Evolutionary conservation across 2,113 vertebrate genomes (phyloP).

Genomic region (Mionectes macconnelli): DNA sequence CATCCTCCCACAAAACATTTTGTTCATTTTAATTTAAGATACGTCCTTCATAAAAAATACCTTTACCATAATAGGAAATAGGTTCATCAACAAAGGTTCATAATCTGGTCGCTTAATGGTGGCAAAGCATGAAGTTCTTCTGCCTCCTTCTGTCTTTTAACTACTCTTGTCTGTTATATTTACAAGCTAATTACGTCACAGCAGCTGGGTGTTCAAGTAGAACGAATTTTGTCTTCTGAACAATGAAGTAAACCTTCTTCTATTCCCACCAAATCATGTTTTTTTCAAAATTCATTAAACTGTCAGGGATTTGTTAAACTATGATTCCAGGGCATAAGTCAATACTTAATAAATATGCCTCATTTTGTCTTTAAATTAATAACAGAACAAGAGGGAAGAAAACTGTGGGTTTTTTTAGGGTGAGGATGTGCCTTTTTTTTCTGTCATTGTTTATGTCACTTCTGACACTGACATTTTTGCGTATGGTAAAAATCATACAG

Average conservation of each 20-base stretch:
- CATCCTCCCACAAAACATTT: not conserved
- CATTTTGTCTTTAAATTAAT: not conserved
- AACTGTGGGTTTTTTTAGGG: not conserved
- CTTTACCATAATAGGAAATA: not conserved
- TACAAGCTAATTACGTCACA: not conserved
- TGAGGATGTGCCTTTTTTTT: not conserved
- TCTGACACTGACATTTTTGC: not conserved
- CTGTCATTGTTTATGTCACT: not conserved
- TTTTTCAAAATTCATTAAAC: not conserved
- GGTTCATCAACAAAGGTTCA: not conserved
- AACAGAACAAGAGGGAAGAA: not conserved
- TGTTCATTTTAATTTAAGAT: not conserved
- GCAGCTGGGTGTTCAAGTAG: not conserved
- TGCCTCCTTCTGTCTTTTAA: not conserved
- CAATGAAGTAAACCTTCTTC: not conserved
- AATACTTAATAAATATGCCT: not conserved
- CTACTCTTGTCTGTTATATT: not conserved
- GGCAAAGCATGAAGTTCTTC: not conserved
- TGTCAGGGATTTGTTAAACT: not conserved
- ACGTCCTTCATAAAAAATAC: not conserved
- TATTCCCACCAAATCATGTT: fast-evolving
- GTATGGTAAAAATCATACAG: not conserved
- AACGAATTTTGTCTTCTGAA: not conserved
- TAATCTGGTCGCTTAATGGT: not conserved
- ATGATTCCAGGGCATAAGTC: not conserved